Evolutionary conservation across 2,888 invertebrate genomes (phyloP), one percentile per base, ranked within the genome.

Genomic region (Drosophila mercatorum): DNA sequence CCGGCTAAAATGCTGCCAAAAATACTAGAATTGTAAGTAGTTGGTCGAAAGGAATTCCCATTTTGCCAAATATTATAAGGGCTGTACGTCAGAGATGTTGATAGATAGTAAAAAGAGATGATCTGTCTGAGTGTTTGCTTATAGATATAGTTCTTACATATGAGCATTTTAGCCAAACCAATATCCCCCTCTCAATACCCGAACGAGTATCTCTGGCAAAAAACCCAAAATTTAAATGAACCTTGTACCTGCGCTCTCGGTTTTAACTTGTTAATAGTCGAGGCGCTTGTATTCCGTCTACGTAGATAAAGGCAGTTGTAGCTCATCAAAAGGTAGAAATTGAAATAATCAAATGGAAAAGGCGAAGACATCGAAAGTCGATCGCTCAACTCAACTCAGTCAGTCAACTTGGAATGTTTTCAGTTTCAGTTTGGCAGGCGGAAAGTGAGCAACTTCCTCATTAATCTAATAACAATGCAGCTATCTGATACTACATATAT

Each of bases 401-500:
- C 26, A 38, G 47, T n/a, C 47, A 65, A 44, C 12, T 63, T 66
- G 66, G 28, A 60, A 55, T 61, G 31, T 49, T 64, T 63, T 44
- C 49, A 46, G 14, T 36, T 52, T 3, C 22, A 22, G 40, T 36
- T 44, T 46, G 62, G 47, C 51, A 57, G 53, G 47, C 34, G 11
- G 5, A 66, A 67, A 46, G 49, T 51, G n/a, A 41, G 34, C 31
- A 57, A 71, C 26, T 46, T 56, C 11, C 49, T 46, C 51, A 75
- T 69, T 70, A 70, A 75, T 69, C 62, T 59, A 69, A 22, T 62
- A 58, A 44, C 49, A 74, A 66, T 65, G 55, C 34, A 51, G 53
- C 34, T 55, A 55, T 55, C 55, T 41, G 55, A 28, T 40, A 31
- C 55, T 38, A 34, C 62, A 56, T 57, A 34, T 65, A 56, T 57